Conservation (phyloP, 2,113 vertebrate genomes). For the Brachyistius frenatus region DNA sequence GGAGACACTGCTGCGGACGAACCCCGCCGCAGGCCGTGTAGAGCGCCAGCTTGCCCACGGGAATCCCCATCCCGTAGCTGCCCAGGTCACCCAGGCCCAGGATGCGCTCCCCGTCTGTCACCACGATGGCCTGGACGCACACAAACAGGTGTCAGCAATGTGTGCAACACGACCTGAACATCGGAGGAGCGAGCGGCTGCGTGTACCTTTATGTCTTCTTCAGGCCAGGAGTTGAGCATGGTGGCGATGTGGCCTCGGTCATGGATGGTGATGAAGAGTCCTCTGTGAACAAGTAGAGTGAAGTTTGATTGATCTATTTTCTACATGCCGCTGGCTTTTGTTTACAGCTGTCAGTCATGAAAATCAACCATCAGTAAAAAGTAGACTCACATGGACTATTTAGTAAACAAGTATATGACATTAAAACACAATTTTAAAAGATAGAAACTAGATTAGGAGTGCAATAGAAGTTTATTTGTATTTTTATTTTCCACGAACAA, state of each 20-base stretch:
- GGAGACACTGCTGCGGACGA: constrained; percentile 92
- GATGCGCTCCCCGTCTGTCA: constrained; percentile 97
- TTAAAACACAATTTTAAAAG: too few relatives aligned
- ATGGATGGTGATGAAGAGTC: constrained; percentile 98
- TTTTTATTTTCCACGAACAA: too few relatives aligned
- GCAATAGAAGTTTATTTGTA: too few relatives aligned
- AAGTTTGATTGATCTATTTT: not conserved
- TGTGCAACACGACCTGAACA: too few relatives aligned
- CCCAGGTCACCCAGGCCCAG: constrained; percentile 96
- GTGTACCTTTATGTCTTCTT: constrained; percentile 93
- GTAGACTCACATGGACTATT: not conserved
- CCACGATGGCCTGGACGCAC: constrained; percentile 91
- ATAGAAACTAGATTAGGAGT: too few relatives aligned
- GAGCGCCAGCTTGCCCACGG: constrained; percentile 95
- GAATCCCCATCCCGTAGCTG: constrained; percentile 97
- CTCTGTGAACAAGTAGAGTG: constrained; percentile 77
- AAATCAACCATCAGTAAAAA: not conserved
- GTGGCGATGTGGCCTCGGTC: constrained; percentile 96
- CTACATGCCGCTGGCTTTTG: not conserved
- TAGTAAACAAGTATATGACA: too few relatives aligned
- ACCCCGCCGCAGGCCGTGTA: constrained; percentile 98
- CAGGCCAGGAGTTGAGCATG: constrained; percentile 97
- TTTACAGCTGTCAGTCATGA: not conserved
- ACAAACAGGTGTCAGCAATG: not conserved
- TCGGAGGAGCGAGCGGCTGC: too few relatives aligned